A percentile compares a stretch with the other conserved stretches of the same genome.
Conservation (phyloP, 2,888 invertebrate genomes). For the Neoascia interrupta region DNA sequence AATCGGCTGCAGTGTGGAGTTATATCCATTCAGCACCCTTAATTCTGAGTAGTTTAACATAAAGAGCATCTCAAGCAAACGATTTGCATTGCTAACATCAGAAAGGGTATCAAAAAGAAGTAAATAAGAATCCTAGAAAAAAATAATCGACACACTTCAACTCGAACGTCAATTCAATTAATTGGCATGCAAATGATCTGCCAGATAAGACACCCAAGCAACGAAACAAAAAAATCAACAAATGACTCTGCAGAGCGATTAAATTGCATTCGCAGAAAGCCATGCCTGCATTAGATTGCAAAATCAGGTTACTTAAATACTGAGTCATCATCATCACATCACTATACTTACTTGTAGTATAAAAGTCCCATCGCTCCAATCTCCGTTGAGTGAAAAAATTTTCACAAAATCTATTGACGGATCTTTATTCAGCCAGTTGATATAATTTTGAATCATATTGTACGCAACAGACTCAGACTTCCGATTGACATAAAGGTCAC, state of each 20-base stretch:
- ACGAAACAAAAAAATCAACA: too few relatives aligned
- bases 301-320: neutral
- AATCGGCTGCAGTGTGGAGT: neutral
- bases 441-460: slow-evolving; percentile 69
- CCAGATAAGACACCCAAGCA: too few relatives aligned
- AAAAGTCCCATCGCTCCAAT: slow-evolving; percentile 78
- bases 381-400: slow-evolving; percentile 73
- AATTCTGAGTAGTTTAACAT: neutral
- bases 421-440: slow-evolving; percentile 37
- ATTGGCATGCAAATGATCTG: too few relatives aligned
- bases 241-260: too few relatives aligned
- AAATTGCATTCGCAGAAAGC: too few relatives aligned
- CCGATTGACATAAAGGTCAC: slow-evolving; percentile 70
- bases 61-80: neutral
- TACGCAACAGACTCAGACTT: slow-evolving; percentile 69
- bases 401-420: slow-evolving; percentile 27
- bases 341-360: slow-evolving; percentile 72
- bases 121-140: neutral
- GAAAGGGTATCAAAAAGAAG: neutral
- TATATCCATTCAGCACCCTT: neutral
- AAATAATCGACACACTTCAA: too few relatives aligned
- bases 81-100: neutral
- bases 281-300: neutral
- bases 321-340: too few relatives aligned
- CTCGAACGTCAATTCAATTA: too few relatives aligned